phyloP scores from a whole-genome alignment of 2,113 vertebrate species.

The Ranitomeya variabilis region DNA sequence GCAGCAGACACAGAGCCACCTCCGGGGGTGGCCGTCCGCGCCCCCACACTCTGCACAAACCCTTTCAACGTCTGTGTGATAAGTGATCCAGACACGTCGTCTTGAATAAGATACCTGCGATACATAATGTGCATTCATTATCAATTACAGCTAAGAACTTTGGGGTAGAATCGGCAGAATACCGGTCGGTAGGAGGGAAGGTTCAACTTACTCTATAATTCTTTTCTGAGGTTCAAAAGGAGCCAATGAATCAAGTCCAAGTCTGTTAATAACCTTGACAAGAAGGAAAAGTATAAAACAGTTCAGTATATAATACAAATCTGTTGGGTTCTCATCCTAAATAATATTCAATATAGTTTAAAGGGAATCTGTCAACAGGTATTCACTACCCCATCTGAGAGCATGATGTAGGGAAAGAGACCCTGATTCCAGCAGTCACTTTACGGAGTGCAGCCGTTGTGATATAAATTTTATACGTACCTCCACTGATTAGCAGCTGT shows the following conservation, averaged over 20 bases:
- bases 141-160: no score
- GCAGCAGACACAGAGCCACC: constrained; percentile 94
- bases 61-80: constrained; percentile 72
- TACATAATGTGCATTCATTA: not conserved
- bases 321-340: no score
- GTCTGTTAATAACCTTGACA: constrained; percentile 84
- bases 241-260: constrained; percentile 88
- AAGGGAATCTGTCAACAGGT: no score
- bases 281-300: not conserved
- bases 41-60: constrained; percentile 82
- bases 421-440: no score
- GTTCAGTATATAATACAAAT: not conserved
- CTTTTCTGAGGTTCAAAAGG: constrained; percentile 84
- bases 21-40: constrained; percentile 83
- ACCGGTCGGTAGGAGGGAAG: no score
- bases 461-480: no score
- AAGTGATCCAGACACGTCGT: constrained; percentile 64
- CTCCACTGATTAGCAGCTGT: no score
- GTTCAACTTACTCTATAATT: constrained; percentile 86
- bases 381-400: no score
- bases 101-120: constrained; percentile 85
- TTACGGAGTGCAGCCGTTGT: no score
- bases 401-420: no score
- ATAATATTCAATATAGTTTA: no score
- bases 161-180: no score